Evolutionary conservation across 2,113 vertebrate genomes (phyloP).

Genomic region (Edolisoma coerulescens): DNA sequence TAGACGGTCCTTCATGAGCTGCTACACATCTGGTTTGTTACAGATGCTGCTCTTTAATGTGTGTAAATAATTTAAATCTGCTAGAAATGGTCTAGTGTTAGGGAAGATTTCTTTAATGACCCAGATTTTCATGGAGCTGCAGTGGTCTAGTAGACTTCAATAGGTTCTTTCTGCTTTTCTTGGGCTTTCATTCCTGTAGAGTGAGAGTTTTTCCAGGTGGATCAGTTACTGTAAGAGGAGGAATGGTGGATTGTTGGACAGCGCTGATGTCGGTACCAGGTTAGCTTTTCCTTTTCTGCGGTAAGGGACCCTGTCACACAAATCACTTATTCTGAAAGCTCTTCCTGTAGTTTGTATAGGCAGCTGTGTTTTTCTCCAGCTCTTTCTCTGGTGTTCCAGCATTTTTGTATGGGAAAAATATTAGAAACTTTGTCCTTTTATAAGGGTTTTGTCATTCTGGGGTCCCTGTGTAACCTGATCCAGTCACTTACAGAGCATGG

Average conservation of each 20-base stretch:
- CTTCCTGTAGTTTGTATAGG: neutral
- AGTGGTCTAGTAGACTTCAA: neutral
- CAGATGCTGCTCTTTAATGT: neutral
- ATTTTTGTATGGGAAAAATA: neutral
- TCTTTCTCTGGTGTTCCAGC: neutral
- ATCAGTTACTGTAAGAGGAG: neutral
- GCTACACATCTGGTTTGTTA: neutral
- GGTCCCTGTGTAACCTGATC: neutral
- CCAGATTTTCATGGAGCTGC: neutral
- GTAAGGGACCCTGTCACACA: neutral
- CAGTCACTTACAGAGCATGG: neutral
- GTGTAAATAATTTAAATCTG: neutral
- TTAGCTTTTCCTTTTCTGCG: neutral
- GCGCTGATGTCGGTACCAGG: rapidly evolving
- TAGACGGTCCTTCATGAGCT: neutral
- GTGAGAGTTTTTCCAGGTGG: neutral
- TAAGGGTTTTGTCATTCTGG: neutral
- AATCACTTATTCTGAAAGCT: neutral
- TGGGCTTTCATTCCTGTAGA: neutral
- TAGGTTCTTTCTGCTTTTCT: neutral
- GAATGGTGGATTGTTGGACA: neutral
- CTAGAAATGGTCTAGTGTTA: neutral
- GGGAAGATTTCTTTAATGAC: neutral
- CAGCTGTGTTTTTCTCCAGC: neutral
- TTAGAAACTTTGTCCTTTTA: neutral